Percentiles rank a stretch among this genome's conserved stretches.
Conservation (phyloP, 2,113 vertebrate genomes). For the Rana temporaria region DNA sequence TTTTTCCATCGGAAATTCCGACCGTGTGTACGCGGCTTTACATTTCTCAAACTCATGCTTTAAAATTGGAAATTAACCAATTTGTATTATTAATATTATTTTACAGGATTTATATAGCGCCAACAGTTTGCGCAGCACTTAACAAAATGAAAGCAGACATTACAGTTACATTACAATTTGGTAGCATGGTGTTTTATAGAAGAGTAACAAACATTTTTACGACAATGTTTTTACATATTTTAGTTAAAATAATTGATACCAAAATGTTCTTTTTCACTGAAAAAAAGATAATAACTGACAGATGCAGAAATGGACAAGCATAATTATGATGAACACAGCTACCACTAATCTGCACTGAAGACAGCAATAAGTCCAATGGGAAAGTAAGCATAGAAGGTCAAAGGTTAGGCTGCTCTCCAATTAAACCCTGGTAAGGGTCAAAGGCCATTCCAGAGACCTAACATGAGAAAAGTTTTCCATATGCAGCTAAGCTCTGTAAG, state of each 20-base stretch:
- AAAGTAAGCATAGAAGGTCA: constrained; percentile 45
- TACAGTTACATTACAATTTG: too few relatives aligned
- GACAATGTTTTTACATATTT: too few relatives aligned
- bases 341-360: constrained; percentile 29
- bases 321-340: constrained; percentile 24
- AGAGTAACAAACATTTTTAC: too few relatives aligned
- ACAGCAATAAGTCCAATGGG: constrained; percentile 47
- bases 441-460: constrained; percentile 24
- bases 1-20: too few relatives aligned
- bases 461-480: constrained; percentile 48
- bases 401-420: constrained; percentile 44
- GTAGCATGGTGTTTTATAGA: too few relatives aligned
- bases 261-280: not conserved
- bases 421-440: constrained; percentile 40
- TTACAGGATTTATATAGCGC: too few relatives aligned
- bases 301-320: not conserved
- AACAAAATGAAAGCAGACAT: too few relatives aligned
- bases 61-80: too few relatives aligned
- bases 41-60: too few relatives aligned
- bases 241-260: not conserved
- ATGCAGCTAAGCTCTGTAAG: constrained; percentile 30
- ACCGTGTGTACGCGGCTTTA: too few relatives aligned
- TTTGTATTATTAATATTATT: too few relatives aligned
- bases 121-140: too few relatives aligned
- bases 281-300: not conserved